Base-by-base conservation (phyloP, 2,113 vertebrate genomes). In the Eptesicus fuscus region DNA sequence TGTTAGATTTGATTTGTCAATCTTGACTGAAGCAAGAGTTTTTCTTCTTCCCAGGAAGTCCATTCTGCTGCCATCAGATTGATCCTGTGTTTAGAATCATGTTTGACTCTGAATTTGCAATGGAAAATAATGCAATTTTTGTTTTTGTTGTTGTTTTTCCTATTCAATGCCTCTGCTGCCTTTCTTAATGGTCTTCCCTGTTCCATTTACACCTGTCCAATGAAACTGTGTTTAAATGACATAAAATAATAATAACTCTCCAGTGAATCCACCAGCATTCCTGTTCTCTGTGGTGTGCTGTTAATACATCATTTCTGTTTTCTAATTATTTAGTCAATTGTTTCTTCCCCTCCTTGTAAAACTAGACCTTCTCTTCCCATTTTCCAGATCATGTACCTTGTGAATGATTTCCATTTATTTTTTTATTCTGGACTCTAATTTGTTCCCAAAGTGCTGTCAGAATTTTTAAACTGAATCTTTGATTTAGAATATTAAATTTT, bases 311-410 rank as follows among this genome's bases (percentile, higher is more conserved):
- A 9, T 86, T 88, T 94, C 56, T 79, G 13, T 79, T 87, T 91
- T 51, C 83, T 95, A 94, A 93, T 94, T 94, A 91, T 74, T 90
- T 82, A 93, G 49, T 83, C 56, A 16, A 61, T 93, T 96, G 61
- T 97, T 95, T 89, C 88, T 76, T 78, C 49, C 47, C 23, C 4
- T 69, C 44, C 40, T 96, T 88, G n/a, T 42, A 71, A 94, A 92
- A 65, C 35, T 84, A 1, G 1, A 65, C 7, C 90, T 95, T 83
- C 1, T 98, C 32, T 51, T 96, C 80, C 65, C 93, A 80, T 97
- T 96, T 98, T 97, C 95, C 70, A 94, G 69, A 94, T 96, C 56
- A 76, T 94, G 91, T 96, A 71, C 35, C 70, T 97, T 94, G 7
- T 88, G 96, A 97, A 95, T 32, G 22, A 13, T 80, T 97, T 97